Conservation (phyloP, 2,113 vertebrate species). For the Takifugu flavidus region DNA sequence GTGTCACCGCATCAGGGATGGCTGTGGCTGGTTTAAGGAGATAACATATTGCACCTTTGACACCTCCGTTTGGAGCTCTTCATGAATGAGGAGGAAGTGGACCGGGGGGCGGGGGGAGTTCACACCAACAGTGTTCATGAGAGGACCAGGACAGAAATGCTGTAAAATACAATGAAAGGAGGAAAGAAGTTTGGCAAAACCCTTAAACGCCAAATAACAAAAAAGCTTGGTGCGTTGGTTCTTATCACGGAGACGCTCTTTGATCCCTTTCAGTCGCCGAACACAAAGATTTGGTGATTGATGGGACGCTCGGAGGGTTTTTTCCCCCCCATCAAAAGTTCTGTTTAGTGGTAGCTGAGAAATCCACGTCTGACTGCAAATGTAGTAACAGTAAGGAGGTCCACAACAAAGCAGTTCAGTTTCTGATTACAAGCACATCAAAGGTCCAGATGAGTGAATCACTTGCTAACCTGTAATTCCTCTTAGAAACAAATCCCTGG, state of each 20-base stretch:
- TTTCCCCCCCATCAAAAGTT: not conserved
- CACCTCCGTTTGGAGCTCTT: conserved; percentile 57
- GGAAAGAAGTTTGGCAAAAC: conserved; percentile 21
- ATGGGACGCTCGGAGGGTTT: not conserved
- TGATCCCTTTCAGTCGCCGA: not conserved
- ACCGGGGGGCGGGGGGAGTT: conserved; percentile 16
- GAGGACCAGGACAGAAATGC: conserved; percentile 25
- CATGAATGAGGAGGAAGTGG: conserved; percentile 40
- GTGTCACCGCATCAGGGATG: conserved; percentile 61
- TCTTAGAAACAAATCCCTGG: not conserved
- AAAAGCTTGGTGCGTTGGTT: conserved; percentile 33
- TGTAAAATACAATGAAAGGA: conserved; percentile 23
- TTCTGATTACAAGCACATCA: not conserved
- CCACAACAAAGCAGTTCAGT: conserved; percentile 1
- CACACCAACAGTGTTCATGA: conserved; percentile 34
- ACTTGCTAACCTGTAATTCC: no score
- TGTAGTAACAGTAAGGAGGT: not conserved
- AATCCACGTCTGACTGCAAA: conserved; percentile 1
- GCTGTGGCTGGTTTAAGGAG: conserved; percentile 49
- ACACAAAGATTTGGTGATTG: conserved; percentile 2
- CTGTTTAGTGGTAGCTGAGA: not conserved
- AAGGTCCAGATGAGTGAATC: not conserved
- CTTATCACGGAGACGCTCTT: conserved; percentile 12
- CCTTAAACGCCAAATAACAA: conserved; percentile 37
- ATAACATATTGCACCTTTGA: conserved; percentile 71